These are phyloP conservation scores for Acyrthosiphon pisum DNA, from an alignment of 1,140 invertebrate genomes.

Conservation along the genomic window DNA sequence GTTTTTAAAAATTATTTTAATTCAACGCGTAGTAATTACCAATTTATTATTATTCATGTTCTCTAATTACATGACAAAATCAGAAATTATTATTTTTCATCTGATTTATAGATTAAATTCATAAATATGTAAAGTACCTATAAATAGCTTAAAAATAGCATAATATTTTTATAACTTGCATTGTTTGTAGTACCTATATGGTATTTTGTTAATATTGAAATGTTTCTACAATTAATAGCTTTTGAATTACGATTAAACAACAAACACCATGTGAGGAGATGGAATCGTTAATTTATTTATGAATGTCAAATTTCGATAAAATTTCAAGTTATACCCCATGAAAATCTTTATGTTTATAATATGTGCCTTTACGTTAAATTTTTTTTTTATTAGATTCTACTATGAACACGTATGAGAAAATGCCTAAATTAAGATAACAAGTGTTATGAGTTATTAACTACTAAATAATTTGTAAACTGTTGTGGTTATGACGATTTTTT, in stretches of 20 bases:
- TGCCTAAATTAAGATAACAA: background rate
- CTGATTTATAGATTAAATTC: background rate
- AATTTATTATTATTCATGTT: constrained; percentile 6
- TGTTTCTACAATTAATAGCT: background rate
- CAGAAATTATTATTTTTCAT: background rate
- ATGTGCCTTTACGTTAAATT: background rate
- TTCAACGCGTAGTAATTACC: background rate
- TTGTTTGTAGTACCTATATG: background rate
- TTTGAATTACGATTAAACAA: background rate
- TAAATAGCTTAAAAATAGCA: background rate
- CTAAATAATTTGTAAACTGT: background rate
- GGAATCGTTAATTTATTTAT: background rate
- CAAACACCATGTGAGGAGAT: background rate
- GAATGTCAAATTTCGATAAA: no score
- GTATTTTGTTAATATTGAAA: background rate
- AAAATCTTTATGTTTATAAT: background rate
- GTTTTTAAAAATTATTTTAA: background rate
- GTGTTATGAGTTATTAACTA: background rate
- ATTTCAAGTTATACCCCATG: background rate
- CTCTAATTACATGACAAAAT: background rate
- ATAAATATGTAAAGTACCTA: background rate
- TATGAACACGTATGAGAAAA: background rate
- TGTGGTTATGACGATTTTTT: background rate
- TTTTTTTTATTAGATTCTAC: no score
- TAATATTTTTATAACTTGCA: background rate